Evolutionary conservation across 2,113 vertebrate species (phyloP), one percentile per base, ranked within the genome.

Genomic region (Oryzias celebensis): DNA sequence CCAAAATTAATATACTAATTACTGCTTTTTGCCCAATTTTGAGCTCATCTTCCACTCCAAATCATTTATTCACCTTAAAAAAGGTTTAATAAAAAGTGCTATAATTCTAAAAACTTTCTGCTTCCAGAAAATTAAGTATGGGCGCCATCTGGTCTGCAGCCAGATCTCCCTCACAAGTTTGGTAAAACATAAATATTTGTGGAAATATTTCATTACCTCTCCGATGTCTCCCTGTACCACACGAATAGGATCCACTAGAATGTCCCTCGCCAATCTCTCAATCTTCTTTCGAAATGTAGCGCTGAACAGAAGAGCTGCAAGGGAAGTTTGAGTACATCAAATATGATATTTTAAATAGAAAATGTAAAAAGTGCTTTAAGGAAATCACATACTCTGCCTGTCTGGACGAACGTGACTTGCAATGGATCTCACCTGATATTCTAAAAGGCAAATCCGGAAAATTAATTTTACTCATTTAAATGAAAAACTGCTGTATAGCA

Each of bases 231-330:
- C 97, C 65, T 98, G 97, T 60, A 98, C 97, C 22, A 99, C 97
- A 43, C 97, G 94, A 62, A 99, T 98, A 0, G 97, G 97, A 80
- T 98, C 97, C 0, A 94, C 90, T 76, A 99, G 82, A 80, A 99
- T 98, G 73, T 99, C 97, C 82, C 96, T 91, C 18, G 97, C 97
- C 78, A 99, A 72, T 16, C 94, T 95, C 88, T 99, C 97, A 1
- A 99, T 98, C 90, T 98, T 99, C 90, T 97, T 98, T 41, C 97
- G 93, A 86, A 99, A 99, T 1, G 97, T 99, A 67, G 97, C 97
- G 65, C 97, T 99, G 86, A 98, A 99, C 68, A 99, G 80, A 58
- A 99, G 93, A 52, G 97, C 97, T 99, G 85, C 14, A 69, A 75
- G 47, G 52, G 56, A 72, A 49, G 48, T 48, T 36, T 10, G 36